A percentile compares a stretch with the other conserved stretches of the same genome.
Evolutionary conservation across 2,113 vertebrate genomes (phyloP).

Genomic region (Anseranas semipalmata): DNA sequence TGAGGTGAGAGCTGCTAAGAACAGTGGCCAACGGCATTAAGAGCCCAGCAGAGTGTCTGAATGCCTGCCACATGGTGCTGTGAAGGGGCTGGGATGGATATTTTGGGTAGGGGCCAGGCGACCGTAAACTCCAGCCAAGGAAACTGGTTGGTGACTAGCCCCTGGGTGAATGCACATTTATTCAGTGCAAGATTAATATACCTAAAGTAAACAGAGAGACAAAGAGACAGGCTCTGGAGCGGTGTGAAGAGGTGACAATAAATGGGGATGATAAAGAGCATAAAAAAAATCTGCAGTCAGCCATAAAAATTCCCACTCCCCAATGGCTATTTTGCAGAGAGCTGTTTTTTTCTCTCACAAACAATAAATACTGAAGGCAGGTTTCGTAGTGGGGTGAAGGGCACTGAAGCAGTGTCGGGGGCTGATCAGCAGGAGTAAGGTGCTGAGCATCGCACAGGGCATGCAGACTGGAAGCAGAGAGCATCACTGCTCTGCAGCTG

Average conservation of each 20-base stretch:
- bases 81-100: not conserved
- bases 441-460: not conserved
- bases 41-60: conserved; percentile 8
- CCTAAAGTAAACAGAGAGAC: conserved; percentile 14
- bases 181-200: not conserved
- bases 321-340: conserved; percentile 12
- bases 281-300: not conserved
- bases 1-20: conserved; percentile 30
- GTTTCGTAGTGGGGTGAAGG: not conserved
- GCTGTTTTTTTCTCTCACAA: conserved; percentile 6
- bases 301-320: not conserved
- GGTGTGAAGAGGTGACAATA: not conserved
- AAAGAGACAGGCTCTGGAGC: not conserved
- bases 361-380: not conserved
- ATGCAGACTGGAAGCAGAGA: not conserved
- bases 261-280: not conserved
- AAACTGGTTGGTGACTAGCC: not conserved
- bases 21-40: not conserved
- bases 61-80: not conserved
- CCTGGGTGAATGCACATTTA: not conserved
- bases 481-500: not conserved
- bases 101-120: conserved; percentile 9
- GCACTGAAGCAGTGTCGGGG: not conserved
- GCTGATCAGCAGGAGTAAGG: not conserved
- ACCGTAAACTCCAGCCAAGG: not conserved